These are phyloP conservation scores for Corvus hawaiiensis DNA, from an alignment of 2,113 vertebrate genomes.

Conservation along the genomic window DNA sequence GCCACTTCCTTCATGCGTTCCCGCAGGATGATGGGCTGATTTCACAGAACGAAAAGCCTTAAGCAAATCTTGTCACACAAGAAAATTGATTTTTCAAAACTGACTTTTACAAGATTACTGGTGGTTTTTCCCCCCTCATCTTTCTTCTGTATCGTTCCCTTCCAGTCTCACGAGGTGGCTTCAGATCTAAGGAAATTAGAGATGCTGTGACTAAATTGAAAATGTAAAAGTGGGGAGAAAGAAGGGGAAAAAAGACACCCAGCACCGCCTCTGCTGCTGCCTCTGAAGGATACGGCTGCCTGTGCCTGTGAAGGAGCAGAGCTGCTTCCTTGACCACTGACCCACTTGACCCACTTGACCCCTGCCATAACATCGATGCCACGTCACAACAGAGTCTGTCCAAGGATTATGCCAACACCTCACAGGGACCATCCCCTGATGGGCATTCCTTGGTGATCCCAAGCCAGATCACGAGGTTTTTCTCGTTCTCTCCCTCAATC, in stretches of 20 bases:
- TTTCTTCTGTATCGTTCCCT: constrained; percentile 26
- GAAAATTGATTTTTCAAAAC: constrained; percentile 67
- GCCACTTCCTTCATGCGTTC: constrained; percentile 32
- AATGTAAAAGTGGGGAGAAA: constrained; percentile 23
- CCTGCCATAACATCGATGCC: neutral
- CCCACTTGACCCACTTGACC: neutral
- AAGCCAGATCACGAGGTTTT: neutral
- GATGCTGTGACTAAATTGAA: constrained; percentile 52
- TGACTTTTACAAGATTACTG: constrained; percentile 61
- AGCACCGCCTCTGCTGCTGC: neutral
- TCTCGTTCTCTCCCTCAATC: neutral
- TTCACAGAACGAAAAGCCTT: constrained; percentile 58
- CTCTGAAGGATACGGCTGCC: rapidly evolving
- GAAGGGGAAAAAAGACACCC: neutral
- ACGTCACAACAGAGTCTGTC: rapidly evolving
- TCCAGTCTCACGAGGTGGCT: constrained; percentile 47
- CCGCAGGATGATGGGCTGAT: constrained; percentile 58
- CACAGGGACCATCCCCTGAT: neutral
- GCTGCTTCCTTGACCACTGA: neutral
- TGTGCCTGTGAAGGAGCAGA: neutral
- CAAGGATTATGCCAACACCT: neutral
- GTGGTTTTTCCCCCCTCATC: neutral
- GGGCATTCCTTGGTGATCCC: neutral
- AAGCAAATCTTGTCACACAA: constrained; percentile 63
- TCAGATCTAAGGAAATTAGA: constrained; percentile 63